phyloP scores from a whole-genome alignment of 1,140 invertebrate species.

The Venustaconcha ellipsiformis region DNA sequence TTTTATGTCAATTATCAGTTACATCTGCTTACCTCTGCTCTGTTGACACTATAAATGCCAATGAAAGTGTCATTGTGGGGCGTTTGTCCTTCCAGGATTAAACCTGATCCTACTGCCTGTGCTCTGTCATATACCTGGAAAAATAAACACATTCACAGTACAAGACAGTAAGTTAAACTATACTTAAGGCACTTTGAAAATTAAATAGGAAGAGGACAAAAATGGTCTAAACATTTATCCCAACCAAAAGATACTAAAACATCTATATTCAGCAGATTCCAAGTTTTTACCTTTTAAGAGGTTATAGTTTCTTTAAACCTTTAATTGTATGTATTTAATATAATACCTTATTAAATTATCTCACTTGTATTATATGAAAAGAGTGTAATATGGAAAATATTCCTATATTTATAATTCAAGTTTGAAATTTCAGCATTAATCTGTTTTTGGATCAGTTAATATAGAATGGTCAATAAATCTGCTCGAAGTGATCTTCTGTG shows the following conservation, averaged over 20 bases:
- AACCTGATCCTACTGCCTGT: constrained; percentile 48
- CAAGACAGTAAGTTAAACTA: background rate
- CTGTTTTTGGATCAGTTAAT: no score
- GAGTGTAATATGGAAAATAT: no score
- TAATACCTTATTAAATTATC: no score
- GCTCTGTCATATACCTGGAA: constrained; percentile 51
- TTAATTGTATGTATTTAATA: no score
- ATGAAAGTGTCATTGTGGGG: constrained; percentile 53
- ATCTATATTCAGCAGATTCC: background rate
- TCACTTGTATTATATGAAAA: no score
- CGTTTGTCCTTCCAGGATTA: constrained; percentile 44
- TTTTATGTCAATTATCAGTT: background rate
- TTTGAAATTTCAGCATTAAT: no score
- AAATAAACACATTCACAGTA: background rate
- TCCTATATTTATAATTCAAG: no score
- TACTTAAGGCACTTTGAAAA: background rate
- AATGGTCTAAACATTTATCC: background rate
- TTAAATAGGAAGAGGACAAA: background rate
- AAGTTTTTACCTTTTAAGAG: no score
- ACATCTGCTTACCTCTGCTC: constrained; percentile 57
- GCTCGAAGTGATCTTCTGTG: no score
- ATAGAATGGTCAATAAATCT: no score
- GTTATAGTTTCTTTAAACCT: no score
- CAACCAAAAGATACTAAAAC: background rate
- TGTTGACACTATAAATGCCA: constrained; percentile 65